phyloP scores from a whole-genome alignment of 2,797 vertebrate species.

The Brachyalestes nurse region DNA sequence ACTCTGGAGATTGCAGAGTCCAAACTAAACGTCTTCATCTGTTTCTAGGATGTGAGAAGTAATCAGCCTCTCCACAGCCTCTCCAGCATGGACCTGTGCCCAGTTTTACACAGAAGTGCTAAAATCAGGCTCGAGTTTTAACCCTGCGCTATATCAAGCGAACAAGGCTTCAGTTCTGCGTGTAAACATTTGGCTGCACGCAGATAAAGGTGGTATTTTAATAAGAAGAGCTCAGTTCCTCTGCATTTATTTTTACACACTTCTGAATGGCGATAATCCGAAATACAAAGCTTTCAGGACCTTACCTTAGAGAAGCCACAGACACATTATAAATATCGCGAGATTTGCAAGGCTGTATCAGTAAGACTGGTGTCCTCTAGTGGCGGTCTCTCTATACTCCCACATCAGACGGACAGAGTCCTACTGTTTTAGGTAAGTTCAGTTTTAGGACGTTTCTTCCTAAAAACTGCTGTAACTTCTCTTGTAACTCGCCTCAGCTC shows the following conservation, averaged over 20 bases:
- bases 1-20: neutral
- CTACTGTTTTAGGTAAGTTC: too few relatives aligned
- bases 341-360: constrained; percentile 48
- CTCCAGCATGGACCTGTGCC: neutral
- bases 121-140: neutral
- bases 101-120: neutral
- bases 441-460: too few relatives aligned
- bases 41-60: constrained; percentile 4
- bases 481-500: too few relatives aligned
- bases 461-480: too few relatives aligned
- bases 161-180: neutral
- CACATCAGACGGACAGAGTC: too few relatives aligned
- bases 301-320: constrained; percentile 69
- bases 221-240: neutral
- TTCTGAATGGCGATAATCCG: neutral
- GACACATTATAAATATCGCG: constrained; percentile 65
- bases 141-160: constrained; percentile 51
- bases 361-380: neutral
- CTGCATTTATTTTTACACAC: neutral
- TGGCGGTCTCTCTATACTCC: neutral
- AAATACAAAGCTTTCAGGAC: constrained; percentile 77
- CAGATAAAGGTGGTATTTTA: neutral
- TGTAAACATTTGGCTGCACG: neutral
- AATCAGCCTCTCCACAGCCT: too few relatives aligned
- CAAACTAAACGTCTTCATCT: neutral